Base-by-base conservation (phyloP, 2,797 vertebrate species). In the Loris lydekkerianus region DNA sequence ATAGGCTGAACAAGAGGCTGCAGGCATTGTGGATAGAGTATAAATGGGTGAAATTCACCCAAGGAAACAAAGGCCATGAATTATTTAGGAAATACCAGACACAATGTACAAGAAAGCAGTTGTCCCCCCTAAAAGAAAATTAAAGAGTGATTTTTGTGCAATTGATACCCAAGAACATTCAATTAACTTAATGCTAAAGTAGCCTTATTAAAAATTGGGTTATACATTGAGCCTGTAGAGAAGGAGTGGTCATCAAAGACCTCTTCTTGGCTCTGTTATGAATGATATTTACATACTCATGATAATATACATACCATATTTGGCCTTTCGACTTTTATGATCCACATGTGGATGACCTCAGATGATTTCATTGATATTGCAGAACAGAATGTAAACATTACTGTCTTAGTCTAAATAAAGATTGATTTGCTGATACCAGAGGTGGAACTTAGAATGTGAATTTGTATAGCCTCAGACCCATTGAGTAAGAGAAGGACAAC, bases 1-100 rank as follows among this genome's bases (percentile, higher is more conserved):
- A n/a, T 37, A 81, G 27, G 4, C 7, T 46, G 23, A 40, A 37
- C 49, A 67, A 31, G 17, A 49, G 81, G 15, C 2, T 69, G 43
- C 53, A 58, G 17, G 31, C 31, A 43, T 13, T 53, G 31, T 31
- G 72, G 29, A 65, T 37, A 56, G 60, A 73, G 14, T 72, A 63
- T 75, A 73, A 43, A 70, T 65, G 23, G 13, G 37, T 83, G 85
- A 11, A 84, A 21, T 73, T 21, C 5, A 56, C 3, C 7, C n/a
- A 81, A 92, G 69, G 2, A 92, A 89, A 70, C 11, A 85, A 49
- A 73, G 10, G 1, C 20, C 69, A 13, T 72, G 80, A 63, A 10
- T 96, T 91, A 83, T 80, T 94, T 27, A 89, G 83, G 56, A 95
- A 94, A 86, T 85, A 89, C 6, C 4, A 63, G 75, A 75, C 1